Percentiles rank a stretch among this genome's conserved stretches.
Evolutionary conservation across 2,797 vertebrate species (phyloP).

Genomic region (Danio aesculapii): DNA sequence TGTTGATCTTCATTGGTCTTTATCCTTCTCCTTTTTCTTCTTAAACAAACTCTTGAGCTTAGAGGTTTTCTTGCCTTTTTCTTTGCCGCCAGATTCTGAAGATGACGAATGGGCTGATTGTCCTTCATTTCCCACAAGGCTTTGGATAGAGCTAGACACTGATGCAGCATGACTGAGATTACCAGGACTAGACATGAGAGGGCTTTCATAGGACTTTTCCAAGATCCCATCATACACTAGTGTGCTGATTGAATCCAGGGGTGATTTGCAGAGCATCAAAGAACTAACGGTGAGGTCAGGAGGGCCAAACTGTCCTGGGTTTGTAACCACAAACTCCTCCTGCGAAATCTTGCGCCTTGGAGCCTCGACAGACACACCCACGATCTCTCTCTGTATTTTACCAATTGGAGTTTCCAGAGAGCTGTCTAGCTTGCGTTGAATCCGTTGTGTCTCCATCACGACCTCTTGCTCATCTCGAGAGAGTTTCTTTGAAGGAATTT

Average conservation of each 20-base stretch:
- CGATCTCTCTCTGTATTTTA: slow-evolving; percentile 65
- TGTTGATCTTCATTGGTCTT: slow-evolving; percentile 62
- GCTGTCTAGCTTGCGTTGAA: slow-evolving; percentile 57
- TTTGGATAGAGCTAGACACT: slow-evolving; percentile 62
- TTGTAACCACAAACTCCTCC: slow-evolving; percentile 68
- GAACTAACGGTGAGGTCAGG: slow-evolving; percentile 87
- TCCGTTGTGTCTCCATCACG: slow-evolving; percentile 64
- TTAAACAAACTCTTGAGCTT: slow-evolving; percentile 97
- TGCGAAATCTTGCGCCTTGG: slow-evolving; percentile 56
- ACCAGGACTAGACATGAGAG: slow-evolving; percentile 33
- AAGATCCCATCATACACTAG: slow-evolving; percentile 95
- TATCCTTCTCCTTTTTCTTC: slow-evolving; percentile 92
- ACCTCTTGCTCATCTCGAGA: slow-evolving; percentile 69
- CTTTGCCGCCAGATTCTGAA: slow-evolving; percentile 72
- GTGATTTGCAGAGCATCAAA: slow-evolving; percentile 74
- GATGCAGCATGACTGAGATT: slow-evolving; percentile 45
- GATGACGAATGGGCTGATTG: slow-evolving; percentile 64
- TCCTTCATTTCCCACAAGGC: slow-evolving; percentile 64
- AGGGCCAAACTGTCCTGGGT: slow-evolving; percentile 72
- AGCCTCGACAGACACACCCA: slow-evolving; percentile 63
- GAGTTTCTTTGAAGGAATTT: slow-evolving; percentile 64
- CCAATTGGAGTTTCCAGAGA: slow-evolving; percentile 61
- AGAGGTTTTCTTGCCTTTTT: slow-evolving; percentile 90
- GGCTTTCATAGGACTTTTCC: slow-evolving; percentile 92
- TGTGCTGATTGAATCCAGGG: slow-evolving; percentile 79